Conservation (phyloP, 2,113 vertebrate genomes). For the Martes martes region DNA sequence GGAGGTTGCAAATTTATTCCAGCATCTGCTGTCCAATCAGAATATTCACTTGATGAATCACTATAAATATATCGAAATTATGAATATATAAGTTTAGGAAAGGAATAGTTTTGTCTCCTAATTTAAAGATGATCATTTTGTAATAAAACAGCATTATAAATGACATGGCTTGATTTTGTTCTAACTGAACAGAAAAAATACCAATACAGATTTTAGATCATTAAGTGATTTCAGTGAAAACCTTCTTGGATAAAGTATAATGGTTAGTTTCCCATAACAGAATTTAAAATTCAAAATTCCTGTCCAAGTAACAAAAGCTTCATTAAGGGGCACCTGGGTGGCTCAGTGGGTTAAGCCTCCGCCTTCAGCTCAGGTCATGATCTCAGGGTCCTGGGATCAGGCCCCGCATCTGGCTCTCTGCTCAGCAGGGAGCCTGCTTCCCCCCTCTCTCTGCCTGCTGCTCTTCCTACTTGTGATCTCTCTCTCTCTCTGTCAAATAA, state of each 20-base stretch:
- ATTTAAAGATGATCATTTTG: not conserved
- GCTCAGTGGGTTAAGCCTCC: too few relatives aligned
- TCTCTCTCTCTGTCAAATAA: too few relatives aligned
- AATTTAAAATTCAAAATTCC: constrained; percentile 40
- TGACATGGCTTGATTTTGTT: not conserved
- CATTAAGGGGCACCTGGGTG: not conserved
- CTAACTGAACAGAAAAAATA: not conserved
- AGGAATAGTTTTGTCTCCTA: not conserved
- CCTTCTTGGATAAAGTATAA: constrained; percentile 3
- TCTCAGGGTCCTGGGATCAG: too few relatives aligned
- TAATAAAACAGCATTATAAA: constrained; percentile 39
- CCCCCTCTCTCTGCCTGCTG: too few relatives aligned
- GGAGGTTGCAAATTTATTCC: constrained; percentile 98
- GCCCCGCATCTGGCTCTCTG: too few relatives aligned
- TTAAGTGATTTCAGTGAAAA: constrained; percentile 39
- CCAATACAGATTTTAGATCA: not conserved
- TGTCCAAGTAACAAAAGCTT: constrained; percentile 1
- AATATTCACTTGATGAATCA: constrained; percentile 97
- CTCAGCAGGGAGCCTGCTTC: too few relatives aligned
- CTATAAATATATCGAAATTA: constrained; percentile 77
- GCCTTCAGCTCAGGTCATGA: too few relatives aligned
- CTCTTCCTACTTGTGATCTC: too few relatives aligned
- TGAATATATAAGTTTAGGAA: not conserved
- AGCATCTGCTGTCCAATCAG: constrained; percentile 98
- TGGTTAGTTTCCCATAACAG: constrained; percentile 4